Conservation (phyloP, 2,888 invertebrate species). For the Caenorhabditis uteleia region DNA sequence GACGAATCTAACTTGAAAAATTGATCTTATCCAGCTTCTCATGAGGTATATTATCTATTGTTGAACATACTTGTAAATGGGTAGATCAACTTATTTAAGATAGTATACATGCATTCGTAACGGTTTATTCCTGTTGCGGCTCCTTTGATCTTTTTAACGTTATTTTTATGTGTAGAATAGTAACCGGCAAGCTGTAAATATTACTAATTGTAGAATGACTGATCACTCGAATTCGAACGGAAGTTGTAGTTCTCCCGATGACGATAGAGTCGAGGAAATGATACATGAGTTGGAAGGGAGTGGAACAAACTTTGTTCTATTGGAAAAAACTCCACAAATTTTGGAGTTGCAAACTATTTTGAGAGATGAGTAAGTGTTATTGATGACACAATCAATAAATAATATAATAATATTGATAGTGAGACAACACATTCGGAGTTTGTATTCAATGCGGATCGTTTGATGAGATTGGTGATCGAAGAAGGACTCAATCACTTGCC, state of each 20-base stretch:
- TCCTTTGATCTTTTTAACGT: too few species aligned
- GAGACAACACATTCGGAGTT: slow-evolving; percentile 92
- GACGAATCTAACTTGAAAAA: too few species aligned
- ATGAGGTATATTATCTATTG: too few species aligned
- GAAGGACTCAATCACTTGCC: slow-evolving; percentile 96
- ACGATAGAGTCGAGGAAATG: slow-evolving; percentile 17
- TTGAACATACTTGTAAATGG: too few species aligned
- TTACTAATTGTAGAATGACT: neutral
- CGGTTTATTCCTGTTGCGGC: too few species aligned
- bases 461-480: slow-evolving; percentile 95
- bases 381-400: neutral
- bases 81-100: too few species aligned
- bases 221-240: slow-evolving; percentile 3
- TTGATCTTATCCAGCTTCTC: too few species aligned
- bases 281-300: slow-evolving; percentile 18
- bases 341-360: slow-evolving; percentile 64
- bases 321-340: slow-evolving; percentile 56
- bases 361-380: slow-evolving; percentile 52
- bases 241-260: slow-evolving; percentile 17
- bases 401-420: slow-evolving; percentile 74
- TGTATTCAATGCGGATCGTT: slow-evolving; percentile 95
- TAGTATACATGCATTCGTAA: too few species aligned
- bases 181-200: too few species aligned
- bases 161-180: too few species aligned
- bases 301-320: slow-evolving; percentile 44